Evolutionary conservation across 2,113 vertebrate species (phyloP).

Genomic region (Cottus gobio): DNA sequence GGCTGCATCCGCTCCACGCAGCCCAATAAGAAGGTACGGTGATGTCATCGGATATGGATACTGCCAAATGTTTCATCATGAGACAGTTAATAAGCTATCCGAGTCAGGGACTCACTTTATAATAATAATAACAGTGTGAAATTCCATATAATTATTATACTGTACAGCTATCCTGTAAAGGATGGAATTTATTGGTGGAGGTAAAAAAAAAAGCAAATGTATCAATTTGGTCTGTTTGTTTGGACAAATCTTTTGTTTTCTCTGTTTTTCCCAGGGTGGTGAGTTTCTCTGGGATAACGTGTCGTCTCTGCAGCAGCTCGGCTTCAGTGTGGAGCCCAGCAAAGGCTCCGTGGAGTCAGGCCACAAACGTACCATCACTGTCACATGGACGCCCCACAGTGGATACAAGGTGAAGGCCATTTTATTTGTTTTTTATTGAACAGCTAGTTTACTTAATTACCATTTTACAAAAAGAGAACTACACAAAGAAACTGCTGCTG

Average conservation of each 20-base stretch:
- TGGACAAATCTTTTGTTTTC: background rate
- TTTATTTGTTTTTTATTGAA: background rate
- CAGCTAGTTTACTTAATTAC: background rate
- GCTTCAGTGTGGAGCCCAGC: slow-evolving; percentile 84
- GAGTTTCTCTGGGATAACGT: slow-evolving; percentile 86
- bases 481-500: background rate
- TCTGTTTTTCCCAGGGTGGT: slow-evolving; percentile 64
- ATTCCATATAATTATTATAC: background rate
- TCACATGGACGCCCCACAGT: slow-evolving; percentile 88
- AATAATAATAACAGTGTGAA: background rate
- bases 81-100: background rate
- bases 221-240: background rate
- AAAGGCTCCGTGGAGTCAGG: slow-evolving; percentile 83
- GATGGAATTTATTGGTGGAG: background rate
- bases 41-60: background rate
- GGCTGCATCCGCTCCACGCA: slow-evolving; percentile 85
- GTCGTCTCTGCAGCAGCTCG: slow-evolving; percentile 80
- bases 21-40: slow-evolving; percentile 86
- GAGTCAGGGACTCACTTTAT: background rate
- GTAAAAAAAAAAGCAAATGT: background rate
- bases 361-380: slow-evolving; percentile 76
- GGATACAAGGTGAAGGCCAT: slow-evolving; percentile 79
- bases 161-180: background rate
- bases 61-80: background rate
- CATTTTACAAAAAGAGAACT: background rate